Evolutionary conservation across 2,888 invertebrate species (phyloP).

Genomic region (Trissonchulus sp.): DNA sequence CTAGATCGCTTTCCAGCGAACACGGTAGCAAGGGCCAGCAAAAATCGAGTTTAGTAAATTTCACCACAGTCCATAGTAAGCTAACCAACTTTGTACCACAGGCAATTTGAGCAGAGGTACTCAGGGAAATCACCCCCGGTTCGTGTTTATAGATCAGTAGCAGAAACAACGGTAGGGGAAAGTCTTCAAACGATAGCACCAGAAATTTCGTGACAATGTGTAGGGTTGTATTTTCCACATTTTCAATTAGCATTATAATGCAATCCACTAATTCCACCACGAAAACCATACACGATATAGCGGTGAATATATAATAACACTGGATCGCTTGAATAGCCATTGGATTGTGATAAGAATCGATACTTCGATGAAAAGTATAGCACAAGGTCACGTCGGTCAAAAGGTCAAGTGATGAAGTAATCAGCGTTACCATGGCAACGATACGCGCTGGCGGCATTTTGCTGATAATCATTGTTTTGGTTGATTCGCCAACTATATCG

Average conservation of each 20-base stretch:
- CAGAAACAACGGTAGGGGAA: conserved; percentile 4
- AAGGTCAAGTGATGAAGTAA: conserved; percentile 48
- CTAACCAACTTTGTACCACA: not conserved
- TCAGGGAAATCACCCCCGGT: not conserved
- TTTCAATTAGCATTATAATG: conserved; percentile 20
- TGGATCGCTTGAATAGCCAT: not conserved
- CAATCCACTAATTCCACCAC: conserved; percentile 38
- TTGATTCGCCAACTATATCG: too few species aligned
- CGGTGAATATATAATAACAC: conserved; percentile 50
- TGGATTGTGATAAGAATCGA: not conserved
- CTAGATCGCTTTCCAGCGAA: not conserved
- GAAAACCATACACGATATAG: conserved; percentile 45
- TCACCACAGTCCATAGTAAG: not conserved
- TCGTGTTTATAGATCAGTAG: not conserved
- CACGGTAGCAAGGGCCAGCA: not conserved
- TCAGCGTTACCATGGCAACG: conserved; percentile 47
- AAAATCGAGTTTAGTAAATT: not conserved
- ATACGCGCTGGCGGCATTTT: conserved; percentile 44
- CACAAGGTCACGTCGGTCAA: conserved; percentile 50
- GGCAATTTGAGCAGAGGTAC: not conserved
- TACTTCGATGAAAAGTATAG: conserved; percentile 36
- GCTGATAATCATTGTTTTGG: too few species aligned
- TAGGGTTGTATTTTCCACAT: conserved; percentile 2
- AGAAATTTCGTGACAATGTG: not conserved
- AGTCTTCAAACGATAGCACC: conserved; percentile 13